Conservation (phyloP, 2,888 invertebrate species). For the Rhagophthalmus giganteus region DNA sequence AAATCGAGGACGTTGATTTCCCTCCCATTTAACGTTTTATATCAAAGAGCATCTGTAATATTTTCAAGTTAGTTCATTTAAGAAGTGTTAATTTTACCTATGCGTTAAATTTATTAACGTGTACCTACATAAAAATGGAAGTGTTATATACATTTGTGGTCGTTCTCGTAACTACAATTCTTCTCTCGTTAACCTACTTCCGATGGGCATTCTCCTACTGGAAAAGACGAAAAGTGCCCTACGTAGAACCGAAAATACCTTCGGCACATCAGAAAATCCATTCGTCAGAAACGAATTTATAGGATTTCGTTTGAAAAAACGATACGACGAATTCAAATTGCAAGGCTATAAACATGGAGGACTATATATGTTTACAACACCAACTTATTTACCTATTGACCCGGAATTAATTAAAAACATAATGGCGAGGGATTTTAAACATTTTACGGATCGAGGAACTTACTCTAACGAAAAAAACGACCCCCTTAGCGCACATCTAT, state of each 20-base stretch:
- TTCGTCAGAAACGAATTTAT: conserved; percentile 12
- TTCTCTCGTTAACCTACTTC: neutral
- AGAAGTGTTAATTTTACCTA: no score
- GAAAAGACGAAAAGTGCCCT: conserved; percentile 40
- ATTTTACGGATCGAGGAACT: conserved; percentile 64
- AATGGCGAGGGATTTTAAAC: conserved; percentile 61
- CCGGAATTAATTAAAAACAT: conserved; percentile 48
- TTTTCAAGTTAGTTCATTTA: no score
- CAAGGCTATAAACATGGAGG: conserved; percentile 22
- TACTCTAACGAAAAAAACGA: conserved; percentile 61
- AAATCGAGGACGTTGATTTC: no score
- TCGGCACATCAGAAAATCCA: conserved; percentile 39
- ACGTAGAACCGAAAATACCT: conserved; percentile 40
- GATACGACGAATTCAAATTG: conserved; percentile 9
- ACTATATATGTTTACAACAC: conserved; percentile 21
- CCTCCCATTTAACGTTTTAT: no score
- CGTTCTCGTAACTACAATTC: no score
- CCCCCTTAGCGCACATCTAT: conserved; percentile 60
- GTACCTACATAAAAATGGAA: no score
- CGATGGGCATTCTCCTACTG: conserved; percentile 37
- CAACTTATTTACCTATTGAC: conserved; percentile 28
- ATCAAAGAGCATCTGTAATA: no score
- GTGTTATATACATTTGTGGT: no score
- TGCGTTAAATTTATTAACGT: no score
- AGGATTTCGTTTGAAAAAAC: neutral